These are phyloP conservation scores for Caracal caracal DNA, from an alignment of 2,113 vertebrate species.

Conservation along the genomic window DNA sequence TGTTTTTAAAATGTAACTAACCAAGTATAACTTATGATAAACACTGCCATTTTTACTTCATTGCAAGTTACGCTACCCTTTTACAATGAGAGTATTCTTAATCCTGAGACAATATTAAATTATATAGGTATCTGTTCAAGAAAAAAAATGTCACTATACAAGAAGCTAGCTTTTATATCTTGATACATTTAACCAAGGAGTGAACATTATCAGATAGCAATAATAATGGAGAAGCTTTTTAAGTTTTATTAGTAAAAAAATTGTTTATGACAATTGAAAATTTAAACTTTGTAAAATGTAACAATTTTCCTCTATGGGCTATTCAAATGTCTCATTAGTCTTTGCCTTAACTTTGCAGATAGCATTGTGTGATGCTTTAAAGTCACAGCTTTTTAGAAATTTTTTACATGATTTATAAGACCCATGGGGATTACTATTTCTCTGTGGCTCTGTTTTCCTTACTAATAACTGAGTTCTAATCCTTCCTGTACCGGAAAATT, in stretches of 20 bases:
- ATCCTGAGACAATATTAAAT: background rate
- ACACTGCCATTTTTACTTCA: background rate
- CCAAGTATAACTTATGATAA: background rate
- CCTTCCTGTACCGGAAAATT: background rate
- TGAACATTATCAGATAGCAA: background rate
- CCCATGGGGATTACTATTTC: background rate
- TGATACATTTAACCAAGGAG: background rate
- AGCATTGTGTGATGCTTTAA: background rate
- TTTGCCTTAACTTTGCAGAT: background rate
- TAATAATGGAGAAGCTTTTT: background rate
- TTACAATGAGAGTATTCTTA: background rate
- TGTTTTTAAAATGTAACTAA: constrained; percentile 40
- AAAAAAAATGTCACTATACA: background rate
- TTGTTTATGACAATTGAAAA: background rate
- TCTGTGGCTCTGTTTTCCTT: background rate
- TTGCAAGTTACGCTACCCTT: background rate
- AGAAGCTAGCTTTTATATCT: constrained; percentile 8
- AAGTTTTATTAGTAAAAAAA: constrained; percentile 6
- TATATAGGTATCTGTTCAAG: background rate
- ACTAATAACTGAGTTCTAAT: background rate
- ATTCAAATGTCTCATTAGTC: background rate
- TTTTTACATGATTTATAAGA: background rate
- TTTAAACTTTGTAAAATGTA: constrained; percentile 28
- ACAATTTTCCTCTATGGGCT: background rate
- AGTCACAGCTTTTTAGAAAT: background rate